Percentiles rank a stretch among this genome's conserved stretches.
Evolutionary conservation across 1,140 invertebrate genomes (phyloP).

Genomic region (Drosophila equinoxialis): DNA sequence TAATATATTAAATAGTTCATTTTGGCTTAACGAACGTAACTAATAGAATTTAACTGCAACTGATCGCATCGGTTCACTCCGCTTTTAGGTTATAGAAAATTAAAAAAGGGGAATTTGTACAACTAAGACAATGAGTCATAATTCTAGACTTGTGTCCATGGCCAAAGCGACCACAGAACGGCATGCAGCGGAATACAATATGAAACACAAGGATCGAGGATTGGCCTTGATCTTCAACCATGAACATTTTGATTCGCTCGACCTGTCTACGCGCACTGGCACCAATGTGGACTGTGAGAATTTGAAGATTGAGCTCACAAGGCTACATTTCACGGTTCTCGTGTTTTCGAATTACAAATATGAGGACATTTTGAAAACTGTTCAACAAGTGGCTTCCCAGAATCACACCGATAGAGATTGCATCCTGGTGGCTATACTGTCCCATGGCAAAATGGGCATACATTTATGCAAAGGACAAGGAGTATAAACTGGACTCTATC

Average conservation of each 20-base stretch:
- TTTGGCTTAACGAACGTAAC: too few relatives aligned
- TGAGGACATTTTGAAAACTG: conserved; percentile 86
- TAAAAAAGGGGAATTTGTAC: conserved; percentile 33
- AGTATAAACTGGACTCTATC: conserved; percentile 92
- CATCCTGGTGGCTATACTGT: conserved; percentile 91
- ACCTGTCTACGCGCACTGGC: conserved; percentile 84
- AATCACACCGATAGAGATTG: conserved; percentile 92
- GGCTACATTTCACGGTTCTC: conserved; percentile 90
- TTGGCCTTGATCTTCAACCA: conserved; percentile 96
- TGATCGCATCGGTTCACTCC: conserved; percentile 26
- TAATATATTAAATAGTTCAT: too few relatives aligned
- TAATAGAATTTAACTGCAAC: background rate
- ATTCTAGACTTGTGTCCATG: conserved; percentile 47
- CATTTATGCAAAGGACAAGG: conserved; percentile 93
- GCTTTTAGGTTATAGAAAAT: too few relatives aligned
- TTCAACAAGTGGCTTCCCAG: conserved; percentile 86
- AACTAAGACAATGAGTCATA: conserved; percentile 38
- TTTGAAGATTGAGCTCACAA: conserved; percentile 86
- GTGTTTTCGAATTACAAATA: conserved; percentile 86
- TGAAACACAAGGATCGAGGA: conserved; percentile 92
- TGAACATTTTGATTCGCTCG: conserved; percentile 86
- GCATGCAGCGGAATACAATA: conserved; percentile 91
- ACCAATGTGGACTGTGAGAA: conserved; percentile 91
- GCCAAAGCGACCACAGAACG: conserved; percentile 87
- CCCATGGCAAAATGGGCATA: conserved; percentile 94